phyloP scores from a whole-genome alignment of 2,888 invertebrate genomes.

The Autographa gamma region DNA sequence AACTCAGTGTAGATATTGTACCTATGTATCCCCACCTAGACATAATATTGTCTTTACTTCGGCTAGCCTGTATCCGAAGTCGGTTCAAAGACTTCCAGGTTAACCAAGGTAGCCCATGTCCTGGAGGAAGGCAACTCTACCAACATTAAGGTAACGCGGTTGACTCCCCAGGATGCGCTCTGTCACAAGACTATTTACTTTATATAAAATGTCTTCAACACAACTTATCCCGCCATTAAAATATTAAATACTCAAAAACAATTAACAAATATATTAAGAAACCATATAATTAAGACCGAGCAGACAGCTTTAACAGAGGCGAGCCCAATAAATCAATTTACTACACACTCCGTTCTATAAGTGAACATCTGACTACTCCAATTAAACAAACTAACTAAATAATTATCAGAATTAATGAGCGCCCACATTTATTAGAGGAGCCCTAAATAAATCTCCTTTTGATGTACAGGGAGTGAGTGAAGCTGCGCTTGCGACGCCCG shows the following conservation, averaged over 20 bases:
- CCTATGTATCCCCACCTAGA: too few species aligned
- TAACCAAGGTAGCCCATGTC: too few species aligned
- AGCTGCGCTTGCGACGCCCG: conserved; percentile 70
- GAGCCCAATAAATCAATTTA: conserved; percentile 64
- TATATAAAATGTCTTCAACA: neutral
- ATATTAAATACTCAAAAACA: conserved; percentile 50
- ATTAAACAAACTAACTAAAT: conserved; percentile 86
- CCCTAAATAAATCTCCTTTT: conserved; percentile 84
- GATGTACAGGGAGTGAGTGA: conserved; percentile 73
- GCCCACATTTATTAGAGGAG: conserved; percentile 78
- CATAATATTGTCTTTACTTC: too few species aligned
- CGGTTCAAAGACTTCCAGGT: too few species aligned
- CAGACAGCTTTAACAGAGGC: conserved; percentile 47
- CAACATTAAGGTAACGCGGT: too few species aligned
- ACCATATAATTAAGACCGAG: conserved; percentile 51
- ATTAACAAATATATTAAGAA: conserved; percentile 56
- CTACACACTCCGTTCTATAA: conserved; percentile 57
- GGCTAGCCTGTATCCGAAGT: too few species aligned
- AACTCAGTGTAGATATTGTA: too few species aligned
- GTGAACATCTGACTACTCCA: conserved; percentile 78
- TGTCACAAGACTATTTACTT: neutral
- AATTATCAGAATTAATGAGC: conserved; percentile 88
- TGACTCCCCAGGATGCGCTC: too few species aligned
- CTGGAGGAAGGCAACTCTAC: too few species aligned
- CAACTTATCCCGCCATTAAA: conserved; percentile 2